These are phyloP conservation scores for Neosalanx taihuensis DNA, from an alignment of 2,797 vertebrate species.

Conservation along the genomic window DNA sequence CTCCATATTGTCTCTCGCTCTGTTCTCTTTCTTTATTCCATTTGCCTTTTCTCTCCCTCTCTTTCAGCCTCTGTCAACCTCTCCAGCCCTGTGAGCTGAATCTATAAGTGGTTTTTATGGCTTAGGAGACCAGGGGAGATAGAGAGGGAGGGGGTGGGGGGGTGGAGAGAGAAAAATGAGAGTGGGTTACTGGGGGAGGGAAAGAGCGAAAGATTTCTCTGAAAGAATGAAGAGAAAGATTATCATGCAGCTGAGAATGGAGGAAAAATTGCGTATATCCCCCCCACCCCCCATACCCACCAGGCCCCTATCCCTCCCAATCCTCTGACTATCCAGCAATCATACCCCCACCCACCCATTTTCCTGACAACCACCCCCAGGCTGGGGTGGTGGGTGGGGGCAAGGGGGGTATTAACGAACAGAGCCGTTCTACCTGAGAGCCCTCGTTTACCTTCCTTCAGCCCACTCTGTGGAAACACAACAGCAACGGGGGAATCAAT, in stretches of 20 bases:
- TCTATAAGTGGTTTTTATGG: constrained; percentile 44
- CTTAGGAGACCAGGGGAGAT: neutral
- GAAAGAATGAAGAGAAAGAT: neutral
- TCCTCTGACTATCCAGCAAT: too few relatives aligned
- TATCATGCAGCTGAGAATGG: neutral
- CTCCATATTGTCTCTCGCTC: neutral
- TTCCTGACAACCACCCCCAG: too few relatives aligned
- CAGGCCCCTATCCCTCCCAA: neutral
- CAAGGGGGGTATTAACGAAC: neutral
- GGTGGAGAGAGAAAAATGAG: neutral
- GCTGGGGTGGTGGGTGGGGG: neutral
- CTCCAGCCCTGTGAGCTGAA: constrained; percentile 37
- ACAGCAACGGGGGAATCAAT: too few relatives aligned
- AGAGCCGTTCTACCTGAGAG: too few relatives aligned
- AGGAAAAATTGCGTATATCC: neutral
- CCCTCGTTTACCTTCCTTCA: too few relatives aligned
- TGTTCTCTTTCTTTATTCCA: neutral
- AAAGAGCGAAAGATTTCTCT: neutral
- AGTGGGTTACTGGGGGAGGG: neutral
- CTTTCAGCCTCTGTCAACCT: neutral
- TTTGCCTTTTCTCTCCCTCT: neutral
- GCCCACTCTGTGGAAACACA: too few relatives aligned
- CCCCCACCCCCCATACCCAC: neutral
- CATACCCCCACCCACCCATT: too few relatives aligned
- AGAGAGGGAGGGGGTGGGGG: neutral